A percentile compares a stretch with the other conserved stretches of the same genome.
Evolutionary conservation across 1,140 invertebrate species (phyloP).

Genomic region (Coenobita brevimanus): DNA sequence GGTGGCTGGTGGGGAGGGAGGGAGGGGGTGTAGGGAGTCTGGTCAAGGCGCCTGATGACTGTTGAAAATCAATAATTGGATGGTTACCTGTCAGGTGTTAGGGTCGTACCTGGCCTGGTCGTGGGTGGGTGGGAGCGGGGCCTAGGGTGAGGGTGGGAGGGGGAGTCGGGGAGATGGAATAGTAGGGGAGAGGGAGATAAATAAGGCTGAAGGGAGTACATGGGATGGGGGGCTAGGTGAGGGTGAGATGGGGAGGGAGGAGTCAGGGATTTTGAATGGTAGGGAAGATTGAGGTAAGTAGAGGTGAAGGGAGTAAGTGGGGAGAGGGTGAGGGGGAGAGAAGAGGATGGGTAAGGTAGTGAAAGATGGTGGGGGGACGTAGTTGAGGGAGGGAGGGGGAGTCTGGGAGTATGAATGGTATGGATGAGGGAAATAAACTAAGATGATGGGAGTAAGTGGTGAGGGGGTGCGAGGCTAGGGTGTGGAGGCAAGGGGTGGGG

Average conservation of each 20-base stretch:
- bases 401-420: neutral
- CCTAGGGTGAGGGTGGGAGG: too few relatives aligned
- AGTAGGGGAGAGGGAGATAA: neutral
- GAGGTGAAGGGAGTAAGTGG: neutral
- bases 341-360: neutral
- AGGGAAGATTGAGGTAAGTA: neutral
- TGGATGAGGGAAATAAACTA: too few relatives aligned
- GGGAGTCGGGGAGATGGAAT: neutral
- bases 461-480: too few relatives aligned
- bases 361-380: neutral
- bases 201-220: neutral
- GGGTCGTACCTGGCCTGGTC: neutral
- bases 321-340: neutral
- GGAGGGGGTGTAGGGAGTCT: neutral
- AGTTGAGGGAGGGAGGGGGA: neutral
- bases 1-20: neutral
- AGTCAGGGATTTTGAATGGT: neutral
- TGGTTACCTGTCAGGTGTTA: constrained; percentile 31
- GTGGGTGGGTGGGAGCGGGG: too few relatives aligned
- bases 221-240: neutral
- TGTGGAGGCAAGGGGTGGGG: too few relatives aligned
- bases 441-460: too few relatives aligned
- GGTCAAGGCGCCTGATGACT: constrained; percentile 16
- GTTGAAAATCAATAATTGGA: constrained; percentile 38
- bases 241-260: neutral